Evolutionary conservation across 2,888 invertebrate genomes (phyloP).

Genomic region (Nomada fabriciana): DNA sequence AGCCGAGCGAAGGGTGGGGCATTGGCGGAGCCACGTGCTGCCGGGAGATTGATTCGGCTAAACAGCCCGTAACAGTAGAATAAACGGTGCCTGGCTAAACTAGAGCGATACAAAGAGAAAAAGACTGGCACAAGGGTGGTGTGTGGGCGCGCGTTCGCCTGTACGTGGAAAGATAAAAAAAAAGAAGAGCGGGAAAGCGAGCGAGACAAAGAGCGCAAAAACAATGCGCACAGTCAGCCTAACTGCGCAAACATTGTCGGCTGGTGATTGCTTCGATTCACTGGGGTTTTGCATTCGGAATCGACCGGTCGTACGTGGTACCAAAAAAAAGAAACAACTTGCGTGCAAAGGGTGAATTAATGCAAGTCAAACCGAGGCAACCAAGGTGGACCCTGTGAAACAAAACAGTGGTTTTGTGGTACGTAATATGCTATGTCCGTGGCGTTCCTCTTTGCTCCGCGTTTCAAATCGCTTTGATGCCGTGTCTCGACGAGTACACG

Average conservation of each 20-base stretch:
- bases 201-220: constrained; percentile 46
- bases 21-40: constrained; percentile 49
- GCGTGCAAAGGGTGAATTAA: constrained; percentile 71
- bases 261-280: constrained; percentile 79
- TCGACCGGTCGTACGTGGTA: constrained; percentile 44
- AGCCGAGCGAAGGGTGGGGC: constrained; percentile 6
- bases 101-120: constrained; percentile 57
- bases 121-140: constrained; percentile 22
- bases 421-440: constrained; percentile 29
- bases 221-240: constrained; percentile 70
- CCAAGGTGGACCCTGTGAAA: constrained; percentile 43
- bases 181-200: neutral
- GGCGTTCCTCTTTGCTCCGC: constrained; percentile 15
- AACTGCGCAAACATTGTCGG: constrained; percentile 78
- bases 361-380: constrained; percentile 61
- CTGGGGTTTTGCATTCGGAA: constrained; percentile 72
- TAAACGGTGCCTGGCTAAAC: constrained; percentile 63
- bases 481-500: neutral
- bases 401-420: constrained; percentile 57
- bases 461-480: constrained; percentile 39
- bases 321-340: constrained; percentile 60
- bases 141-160: neutral
- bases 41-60: constrained; percentile 72
- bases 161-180: constrained; percentile 38
- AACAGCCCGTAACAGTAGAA: constrained; percentile 75